These are phyloP conservation scores for Phoebastria nigripes DNA, from an alignment of 2,797 vertebrate genomes.

Conservation along the genomic window DNA sequence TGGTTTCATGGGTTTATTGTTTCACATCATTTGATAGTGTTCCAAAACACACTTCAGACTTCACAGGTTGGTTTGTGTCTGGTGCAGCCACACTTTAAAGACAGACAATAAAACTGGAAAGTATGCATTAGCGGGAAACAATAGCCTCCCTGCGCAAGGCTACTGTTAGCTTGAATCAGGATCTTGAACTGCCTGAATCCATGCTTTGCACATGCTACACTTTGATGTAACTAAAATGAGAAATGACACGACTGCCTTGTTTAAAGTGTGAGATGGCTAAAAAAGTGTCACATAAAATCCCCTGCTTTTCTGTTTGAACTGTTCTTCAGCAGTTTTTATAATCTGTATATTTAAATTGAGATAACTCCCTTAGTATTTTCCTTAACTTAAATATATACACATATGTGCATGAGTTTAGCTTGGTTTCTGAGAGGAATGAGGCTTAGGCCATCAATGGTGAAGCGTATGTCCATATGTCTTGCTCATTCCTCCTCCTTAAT, in stretches of 20 bases:
- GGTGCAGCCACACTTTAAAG: not conserved
- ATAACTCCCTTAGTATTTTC: not conserved
- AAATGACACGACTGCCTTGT: not conserved
- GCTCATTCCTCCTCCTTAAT: not conserved
- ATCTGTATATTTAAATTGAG: slow-evolving; percentile 16
- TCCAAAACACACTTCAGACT: not conserved
- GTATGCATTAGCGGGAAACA: not conserved
- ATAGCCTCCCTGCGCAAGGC: not conserved
- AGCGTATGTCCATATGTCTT: not conserved
- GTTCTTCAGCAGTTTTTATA: not conserved
- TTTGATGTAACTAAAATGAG: not conserved
- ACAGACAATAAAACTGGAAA: not conserved
- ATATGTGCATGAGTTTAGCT: not conserved
- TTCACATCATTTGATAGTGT: not conserved
- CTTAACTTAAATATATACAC: not conserved
- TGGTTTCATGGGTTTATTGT: not conserved
- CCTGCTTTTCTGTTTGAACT: not conserved
- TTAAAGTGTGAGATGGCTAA: not conserved
- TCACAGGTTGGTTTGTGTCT: not conserved
- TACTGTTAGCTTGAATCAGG: not conserved
- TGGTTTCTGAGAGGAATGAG: not conserved
- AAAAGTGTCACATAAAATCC: not conserved
- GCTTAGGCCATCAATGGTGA: not conserved
- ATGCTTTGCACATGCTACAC: not conserved
- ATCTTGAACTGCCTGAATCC: not conserved